Evolutionary conservation across 2,113 vertebrate species (phyloP).

Genomic region (Oryzias celebensis): DNA sequence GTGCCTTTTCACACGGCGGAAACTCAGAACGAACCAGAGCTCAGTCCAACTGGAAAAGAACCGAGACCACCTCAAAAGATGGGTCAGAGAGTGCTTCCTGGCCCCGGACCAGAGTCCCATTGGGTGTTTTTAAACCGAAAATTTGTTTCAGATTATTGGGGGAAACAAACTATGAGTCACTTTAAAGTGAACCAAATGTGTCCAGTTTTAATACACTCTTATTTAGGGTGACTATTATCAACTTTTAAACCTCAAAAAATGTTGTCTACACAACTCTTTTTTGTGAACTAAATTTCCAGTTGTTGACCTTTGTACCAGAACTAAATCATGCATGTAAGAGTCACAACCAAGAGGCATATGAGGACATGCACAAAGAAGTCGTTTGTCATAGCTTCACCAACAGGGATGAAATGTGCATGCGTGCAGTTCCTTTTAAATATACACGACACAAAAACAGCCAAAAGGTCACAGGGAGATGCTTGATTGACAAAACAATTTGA

Average conservation of each 20-base stretch:
- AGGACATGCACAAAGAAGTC: constrained; percentile 7
- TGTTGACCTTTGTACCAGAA: constrained; percentile 41
- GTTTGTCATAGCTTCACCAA: constrained; percentile 1
- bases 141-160: no score
- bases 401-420: not conserved
- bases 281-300: constrained; percentile 3
- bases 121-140: no score
- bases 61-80: no score
- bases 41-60: no score
- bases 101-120: no score
- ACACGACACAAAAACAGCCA: not conserved
- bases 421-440: not conserved
- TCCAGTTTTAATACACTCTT: no score
- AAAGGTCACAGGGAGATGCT: not conserved
- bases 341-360: constrained; percentile 15
- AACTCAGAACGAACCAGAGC: no score
- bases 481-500: not conserved
- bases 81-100: no score
- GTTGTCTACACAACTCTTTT: not conserved
- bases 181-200: no score
- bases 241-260: not conserved
- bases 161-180: no score
- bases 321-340: constrained; percentile 25
- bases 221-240: no score
- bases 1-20: no score